Evolutionary conservation across 1,140 invertebrate species (phyloP).

Genomic region (Formica exsecta): DNA sequence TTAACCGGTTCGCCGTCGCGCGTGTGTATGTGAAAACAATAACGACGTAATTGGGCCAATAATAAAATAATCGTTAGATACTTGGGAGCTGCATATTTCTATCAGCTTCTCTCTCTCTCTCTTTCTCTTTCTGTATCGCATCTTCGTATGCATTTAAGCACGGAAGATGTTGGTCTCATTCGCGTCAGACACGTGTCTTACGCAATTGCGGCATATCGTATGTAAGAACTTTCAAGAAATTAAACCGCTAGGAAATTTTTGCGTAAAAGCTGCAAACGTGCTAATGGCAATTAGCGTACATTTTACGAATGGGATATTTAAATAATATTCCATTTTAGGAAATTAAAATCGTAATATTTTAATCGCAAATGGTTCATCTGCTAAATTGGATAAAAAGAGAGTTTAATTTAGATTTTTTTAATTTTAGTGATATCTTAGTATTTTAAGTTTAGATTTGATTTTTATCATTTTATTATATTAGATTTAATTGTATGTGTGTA

Average conservation of each 20-base stretch:
- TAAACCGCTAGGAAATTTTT: background rate
- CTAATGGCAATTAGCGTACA: background rate
- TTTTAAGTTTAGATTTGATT: background rate
- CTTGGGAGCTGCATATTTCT: conserved; percentile 46
- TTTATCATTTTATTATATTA: background rate
- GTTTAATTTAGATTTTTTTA: conserved; percentile 5
- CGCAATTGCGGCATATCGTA: conserved; percentile 23
- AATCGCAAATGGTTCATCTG: background rate
- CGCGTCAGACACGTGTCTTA: conserved; percentile 14
- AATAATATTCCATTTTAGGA: background rate
- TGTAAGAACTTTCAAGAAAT: conserved; percentile 20
- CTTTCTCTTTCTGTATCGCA: background rate
- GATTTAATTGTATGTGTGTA: background rate
- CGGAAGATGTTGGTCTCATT: conserved; percentile 3
- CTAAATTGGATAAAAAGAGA: background rate
- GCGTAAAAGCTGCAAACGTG: too few relatives aligned
- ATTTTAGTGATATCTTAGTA: background rate
- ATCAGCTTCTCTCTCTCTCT: background rate
- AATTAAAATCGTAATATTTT: background rate
- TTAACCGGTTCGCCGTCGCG: conserved; percentile 55
- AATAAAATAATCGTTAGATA: conserved; percentile 79
- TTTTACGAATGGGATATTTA: background rate
- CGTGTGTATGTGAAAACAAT: conserved; percentile 70
- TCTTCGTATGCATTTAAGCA: conserved; percentile 15
- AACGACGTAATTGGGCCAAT: conserved; percentile 78